These are phyloP conservation scores for Sphyrna mokarran DNA, from an alignment of 2,113 vertebrate genomes.

Conservation along the genomic window DNA sequence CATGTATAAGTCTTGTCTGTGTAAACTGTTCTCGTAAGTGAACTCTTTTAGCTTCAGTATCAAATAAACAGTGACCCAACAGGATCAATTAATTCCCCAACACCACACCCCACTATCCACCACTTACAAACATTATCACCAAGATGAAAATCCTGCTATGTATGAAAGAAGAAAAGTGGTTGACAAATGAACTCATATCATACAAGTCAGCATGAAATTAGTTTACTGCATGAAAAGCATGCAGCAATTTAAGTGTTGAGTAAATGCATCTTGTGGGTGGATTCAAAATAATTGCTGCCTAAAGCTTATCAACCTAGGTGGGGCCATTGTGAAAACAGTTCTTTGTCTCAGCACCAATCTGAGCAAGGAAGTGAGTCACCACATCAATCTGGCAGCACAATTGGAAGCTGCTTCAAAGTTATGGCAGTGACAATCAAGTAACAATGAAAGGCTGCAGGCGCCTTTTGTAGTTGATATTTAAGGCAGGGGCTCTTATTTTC, in stretches of 20 bases:
- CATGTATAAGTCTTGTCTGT: neutral
- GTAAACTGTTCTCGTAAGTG: neutral
- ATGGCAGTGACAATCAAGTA: neutral
- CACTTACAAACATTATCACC: neutral
- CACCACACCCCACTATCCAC: neutral
- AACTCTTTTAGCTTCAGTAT: neutral
- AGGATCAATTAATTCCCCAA: neutral
- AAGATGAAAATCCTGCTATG: neutral
- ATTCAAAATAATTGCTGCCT: neutral
- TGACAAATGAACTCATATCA: neutral
- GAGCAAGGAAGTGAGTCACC: slow-evolving; percentile 11
- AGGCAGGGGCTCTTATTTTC: neutral
- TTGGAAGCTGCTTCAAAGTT: slow-evolving; percentile 4
- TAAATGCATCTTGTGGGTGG: neutral
- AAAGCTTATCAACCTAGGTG: neutral
- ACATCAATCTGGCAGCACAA: neutral
- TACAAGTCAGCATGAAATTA: neutral
- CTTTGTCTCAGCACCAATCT: neutral
- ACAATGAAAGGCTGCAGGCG: neutral
- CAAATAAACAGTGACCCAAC: neutral
- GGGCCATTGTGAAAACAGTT: neutral
- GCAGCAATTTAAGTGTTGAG: neutral
- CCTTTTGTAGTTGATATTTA: neutral
- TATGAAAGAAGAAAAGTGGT: neutral
- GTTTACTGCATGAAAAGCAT: neutral